phyloP scores from a whole-genome alignment of 2,113 vertebrate genomes.

The Mungos mungo region DNA sequence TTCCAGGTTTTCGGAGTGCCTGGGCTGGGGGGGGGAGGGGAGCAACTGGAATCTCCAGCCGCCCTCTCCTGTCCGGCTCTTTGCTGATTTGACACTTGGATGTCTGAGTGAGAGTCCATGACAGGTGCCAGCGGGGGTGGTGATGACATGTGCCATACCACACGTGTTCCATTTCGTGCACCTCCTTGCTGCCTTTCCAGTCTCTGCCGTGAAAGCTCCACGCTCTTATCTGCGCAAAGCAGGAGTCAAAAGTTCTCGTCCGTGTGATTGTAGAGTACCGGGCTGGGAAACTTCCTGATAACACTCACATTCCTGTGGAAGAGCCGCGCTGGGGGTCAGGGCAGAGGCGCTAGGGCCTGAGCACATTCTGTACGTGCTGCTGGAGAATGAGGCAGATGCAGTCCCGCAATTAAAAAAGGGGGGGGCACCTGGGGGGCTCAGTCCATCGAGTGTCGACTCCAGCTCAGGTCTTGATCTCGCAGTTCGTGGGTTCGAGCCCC shows the following conservation, averaged over 20 bases:
- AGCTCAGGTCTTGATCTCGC: too few species aligned
- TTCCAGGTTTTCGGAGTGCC: background rate
- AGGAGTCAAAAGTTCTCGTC: slow-evolving; percentile 85
- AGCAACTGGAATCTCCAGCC: background rate
- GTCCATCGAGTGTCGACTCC: too few species aligned
- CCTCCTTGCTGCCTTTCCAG: background rate
- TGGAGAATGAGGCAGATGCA: slow-evolving; percentile 30
- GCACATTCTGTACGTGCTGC: slow-evolving; percentile 3
- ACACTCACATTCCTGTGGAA: slow-evolving; percentile 60
- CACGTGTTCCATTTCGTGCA: slow-evolving; percentile 82
- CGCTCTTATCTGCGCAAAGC: slow-evolving; percentile 83
- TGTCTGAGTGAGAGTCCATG: slow-evolving; percentile 83
- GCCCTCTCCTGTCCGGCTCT: slow-evolving; percentile 44
- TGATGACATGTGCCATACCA: slow-evolving; percentile 81
- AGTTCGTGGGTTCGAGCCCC: too few species aligned
- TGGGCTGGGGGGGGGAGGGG: rapidly evolving
- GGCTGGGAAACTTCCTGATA: slow-evolving; percentile 82
- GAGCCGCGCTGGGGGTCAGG: background rate
- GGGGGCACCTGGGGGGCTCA: too few species aligned
- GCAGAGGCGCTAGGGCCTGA: slow-evolving; percentile 17
- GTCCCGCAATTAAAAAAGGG: background rate
- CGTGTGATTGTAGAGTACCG: slow-evolving; percentile 60
- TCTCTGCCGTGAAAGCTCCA: slow-evolving; percentile 60
- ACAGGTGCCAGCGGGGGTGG: slow-evolving; percentile 89
- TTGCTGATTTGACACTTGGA: slow-evolving; percentile 79